phyloP scores from a whole-genome alignment of 2,797 vertebrate species.

The Halcyon smyrnensis region DNA sequence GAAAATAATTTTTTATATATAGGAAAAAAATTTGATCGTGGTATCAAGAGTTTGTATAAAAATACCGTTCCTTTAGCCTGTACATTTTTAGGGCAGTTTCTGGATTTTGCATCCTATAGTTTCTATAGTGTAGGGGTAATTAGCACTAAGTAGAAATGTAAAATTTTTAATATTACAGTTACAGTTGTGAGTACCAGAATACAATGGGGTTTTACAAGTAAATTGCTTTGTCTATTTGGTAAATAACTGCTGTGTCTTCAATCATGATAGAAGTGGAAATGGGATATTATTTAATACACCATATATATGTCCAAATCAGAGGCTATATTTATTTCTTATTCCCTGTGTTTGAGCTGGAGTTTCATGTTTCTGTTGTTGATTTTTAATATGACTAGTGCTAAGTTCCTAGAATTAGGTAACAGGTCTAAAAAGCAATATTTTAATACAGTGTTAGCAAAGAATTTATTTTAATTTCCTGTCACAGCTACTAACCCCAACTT shows the following conservation, averaged over 20 bases:
- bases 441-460: background rate
- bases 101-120: too few relatives aligned
- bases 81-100: background rate
- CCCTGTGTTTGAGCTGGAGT: background rate
- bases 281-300: background rate
- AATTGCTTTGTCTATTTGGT: background rate
- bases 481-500: background rate
- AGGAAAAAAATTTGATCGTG: background rate
- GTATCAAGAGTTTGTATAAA: background rate
- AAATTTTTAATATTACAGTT: background rate
- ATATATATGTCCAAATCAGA: background rate
- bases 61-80: background rate
- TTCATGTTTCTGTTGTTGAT: background rate
- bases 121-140: background rate
- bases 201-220: background rate
- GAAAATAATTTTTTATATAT: background rate
- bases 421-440: background rate
- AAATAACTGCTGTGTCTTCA: background rate
- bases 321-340: background rate
- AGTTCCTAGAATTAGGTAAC: background rate
- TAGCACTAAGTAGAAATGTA: background rate
- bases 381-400: background rate
- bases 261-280: background rate
- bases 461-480: background rate
- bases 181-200: background rate